Percentiles rank a stretch among this genome's conserved stretches.
These are phyloP conservation scores for Chamaea fasciata DNA, from an alignment of 2,113 vertebrate species.

Conservation along the genomic window DNA sequence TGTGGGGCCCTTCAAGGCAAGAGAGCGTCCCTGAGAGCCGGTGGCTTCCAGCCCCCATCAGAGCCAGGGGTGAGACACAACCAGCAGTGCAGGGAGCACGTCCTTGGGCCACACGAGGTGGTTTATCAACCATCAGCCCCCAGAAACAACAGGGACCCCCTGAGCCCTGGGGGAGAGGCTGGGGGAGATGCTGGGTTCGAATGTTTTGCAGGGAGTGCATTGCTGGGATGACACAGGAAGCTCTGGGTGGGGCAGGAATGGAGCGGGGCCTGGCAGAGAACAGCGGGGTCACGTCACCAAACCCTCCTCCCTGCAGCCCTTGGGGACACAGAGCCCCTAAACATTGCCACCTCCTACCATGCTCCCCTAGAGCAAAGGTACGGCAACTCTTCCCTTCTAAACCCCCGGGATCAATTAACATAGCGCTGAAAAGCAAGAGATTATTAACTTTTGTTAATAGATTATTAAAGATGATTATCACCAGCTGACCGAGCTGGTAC, in stretches of 20 bases:
- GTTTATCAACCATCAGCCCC: neutral
- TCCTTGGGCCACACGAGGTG: too few relatives aligned
- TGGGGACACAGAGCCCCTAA: neutral
- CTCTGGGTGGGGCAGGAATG: constrained; percentile 11
- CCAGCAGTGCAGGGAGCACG: rapidly evolving
- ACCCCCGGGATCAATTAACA: neutral
- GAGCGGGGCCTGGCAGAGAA: rapidly evolving
- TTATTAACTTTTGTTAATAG: constrained; percentile 41
- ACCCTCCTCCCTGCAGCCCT: neutral
- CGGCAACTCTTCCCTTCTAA: neutral
- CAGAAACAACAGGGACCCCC: neutral
- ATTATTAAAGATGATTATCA: constrained; percentile 51
- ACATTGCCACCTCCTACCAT: neutral
- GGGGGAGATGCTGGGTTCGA: neutral
- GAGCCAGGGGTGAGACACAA: neutral
- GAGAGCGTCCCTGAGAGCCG: rapidly evolving
- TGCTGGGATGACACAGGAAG: constrained; percentile 4
- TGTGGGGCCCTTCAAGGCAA: neutral
- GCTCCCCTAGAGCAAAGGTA: neutral
- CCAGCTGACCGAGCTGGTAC: constrained; percentile 9
- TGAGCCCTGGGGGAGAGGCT: neutral
- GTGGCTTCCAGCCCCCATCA: neutral
- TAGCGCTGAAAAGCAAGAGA: neutral
- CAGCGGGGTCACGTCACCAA: neutral
- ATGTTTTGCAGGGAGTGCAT: rapidly evolving